A percentile compares a stretch with the other conserved stretches of the same genome.
Conservation (phyloP, 2,797 vertebrate genomes). For the Prionace glauca region DNA sequence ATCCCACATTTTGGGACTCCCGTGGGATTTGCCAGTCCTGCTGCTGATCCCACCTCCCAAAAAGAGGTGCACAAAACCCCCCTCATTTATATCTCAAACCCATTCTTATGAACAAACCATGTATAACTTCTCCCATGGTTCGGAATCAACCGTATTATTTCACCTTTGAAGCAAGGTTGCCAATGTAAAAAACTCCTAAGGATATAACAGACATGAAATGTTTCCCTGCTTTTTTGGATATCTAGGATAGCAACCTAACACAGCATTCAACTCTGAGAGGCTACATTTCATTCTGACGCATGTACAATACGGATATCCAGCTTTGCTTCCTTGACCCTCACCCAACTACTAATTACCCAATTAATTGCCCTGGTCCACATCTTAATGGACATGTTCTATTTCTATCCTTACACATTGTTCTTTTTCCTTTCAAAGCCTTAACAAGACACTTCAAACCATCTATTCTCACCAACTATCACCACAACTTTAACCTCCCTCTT, state of each 20-base stretch:
- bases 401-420: not conserved
- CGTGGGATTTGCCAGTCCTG: too few relatives aligned
- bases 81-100: not conserved
- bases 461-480: not conserved
- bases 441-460: not conserved
- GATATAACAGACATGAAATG: not conserved
- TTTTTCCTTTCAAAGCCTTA: not conserved
- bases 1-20: too few relatives aligned
- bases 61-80: too few relatives aligned
- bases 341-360: not conserved
- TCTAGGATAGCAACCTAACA: not conserved
- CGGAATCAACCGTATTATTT: not conserved
- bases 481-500: not conserved
- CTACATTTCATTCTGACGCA: not conserved
- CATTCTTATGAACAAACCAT: not conserved
- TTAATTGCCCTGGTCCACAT: not conserved
- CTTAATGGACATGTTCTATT: not conserved
- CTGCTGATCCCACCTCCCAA: too few relatives aligned
- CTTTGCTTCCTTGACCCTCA: not conserved
- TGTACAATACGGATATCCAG: not conserved
- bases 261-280: not conserved
- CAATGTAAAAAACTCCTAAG: not conserved
- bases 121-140: not conserved
- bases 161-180: not conserved
- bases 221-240: not conserved